A percentile compares a stretch with the other conserved stretches of the same genome.
Evolutionary conservation across 2,113 vertebrate genomes (phyloP).

Genomic region (Hemibagrus wyckioides): DNA sequence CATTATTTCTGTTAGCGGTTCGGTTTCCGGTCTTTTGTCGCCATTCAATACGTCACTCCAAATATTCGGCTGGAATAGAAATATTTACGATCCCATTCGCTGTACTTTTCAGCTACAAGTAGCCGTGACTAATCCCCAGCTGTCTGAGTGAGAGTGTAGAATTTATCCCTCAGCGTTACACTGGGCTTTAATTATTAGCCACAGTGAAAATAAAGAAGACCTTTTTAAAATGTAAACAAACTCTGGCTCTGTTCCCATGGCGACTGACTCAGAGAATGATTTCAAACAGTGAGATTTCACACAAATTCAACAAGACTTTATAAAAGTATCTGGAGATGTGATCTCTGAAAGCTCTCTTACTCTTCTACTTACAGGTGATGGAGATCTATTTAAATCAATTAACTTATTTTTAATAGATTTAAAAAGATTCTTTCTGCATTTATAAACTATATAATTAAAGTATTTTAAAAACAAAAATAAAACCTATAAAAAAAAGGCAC

Average conservation of each 20-base stretch:
- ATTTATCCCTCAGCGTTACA: not conserved
- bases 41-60: no score
- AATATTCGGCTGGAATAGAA: no score
- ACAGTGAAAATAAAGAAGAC: not conserved
- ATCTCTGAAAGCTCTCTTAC: not conserved
- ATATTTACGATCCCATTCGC: conserved; percentile 3
- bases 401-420: not conserved
- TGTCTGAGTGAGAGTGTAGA: no score
- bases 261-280: not conserved
- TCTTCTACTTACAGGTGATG: not conserved
- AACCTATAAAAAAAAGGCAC: no score
- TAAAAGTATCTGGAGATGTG: not conserved
- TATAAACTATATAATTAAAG: no score
- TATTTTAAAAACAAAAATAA: no score
- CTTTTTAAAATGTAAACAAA: conserved; percentile 7
- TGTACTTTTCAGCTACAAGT: not conserved
- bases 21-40: no score
- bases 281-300: not conserved
- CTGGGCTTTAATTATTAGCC: conserved; percentile 12
- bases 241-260: conserved; percentile 3
- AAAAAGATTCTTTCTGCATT: not conserved
- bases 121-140: conserved; percentile 21
- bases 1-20: no score
- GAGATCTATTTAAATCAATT: no score
- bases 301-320: not conserved